phyloP scores from a whole-genome alignment of 2,888 invertebrate genomes.

The Phengaris alcon region DNA sequence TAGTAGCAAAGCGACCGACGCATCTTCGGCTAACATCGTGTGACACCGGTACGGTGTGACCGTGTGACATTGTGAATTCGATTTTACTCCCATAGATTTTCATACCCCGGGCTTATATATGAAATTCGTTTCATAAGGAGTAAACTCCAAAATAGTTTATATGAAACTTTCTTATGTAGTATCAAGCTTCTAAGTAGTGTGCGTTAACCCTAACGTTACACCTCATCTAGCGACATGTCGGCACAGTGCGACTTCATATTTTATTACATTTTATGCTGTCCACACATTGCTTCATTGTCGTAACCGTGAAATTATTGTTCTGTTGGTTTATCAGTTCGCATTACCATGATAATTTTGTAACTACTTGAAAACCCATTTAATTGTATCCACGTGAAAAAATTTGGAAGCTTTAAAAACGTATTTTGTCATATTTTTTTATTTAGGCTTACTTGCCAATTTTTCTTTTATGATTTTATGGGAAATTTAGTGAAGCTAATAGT shows the following conservation, averaged over 20 bases:
- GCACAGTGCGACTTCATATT: constrained; percentile 66
- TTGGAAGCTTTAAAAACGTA: constrained; percentile 16
- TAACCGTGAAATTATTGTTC: constrained; percentile 59
- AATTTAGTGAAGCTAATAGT: too few relatives aligned
- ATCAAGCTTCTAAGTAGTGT: background rate
- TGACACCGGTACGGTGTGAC: too few relatives aligned
- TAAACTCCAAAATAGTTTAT: too few relatives aligned
- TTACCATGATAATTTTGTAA: constrained; percentile 18
- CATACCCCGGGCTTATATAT: too few relatives aligned
- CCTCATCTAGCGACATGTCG: constrained; percentile 62
- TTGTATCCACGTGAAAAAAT: constrained; percentile 22
- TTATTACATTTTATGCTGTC: constrained; percentile 66
- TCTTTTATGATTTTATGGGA: too few relatives aligned
- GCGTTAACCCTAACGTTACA: constrained; percentile 37
- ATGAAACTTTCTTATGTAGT: background rate
- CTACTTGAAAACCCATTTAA: background rate
- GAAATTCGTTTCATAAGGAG: too few relatives aligned
- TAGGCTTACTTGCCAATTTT: background rate
- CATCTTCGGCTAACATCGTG: too few relatives aligned
- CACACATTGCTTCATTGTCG: constrained; percentile 62
- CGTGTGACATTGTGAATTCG: too few relatives aligned
- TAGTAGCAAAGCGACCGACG: too few relatives aligned
- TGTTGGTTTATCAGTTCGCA: constrained; percentile 41
- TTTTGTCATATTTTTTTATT: background rate
- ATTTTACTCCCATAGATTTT: too few relatives aligned